phyloP scores from a whole-genome alignment of 1,140 invertebrate genomes.

The Nasonia longicornis region DNA sequence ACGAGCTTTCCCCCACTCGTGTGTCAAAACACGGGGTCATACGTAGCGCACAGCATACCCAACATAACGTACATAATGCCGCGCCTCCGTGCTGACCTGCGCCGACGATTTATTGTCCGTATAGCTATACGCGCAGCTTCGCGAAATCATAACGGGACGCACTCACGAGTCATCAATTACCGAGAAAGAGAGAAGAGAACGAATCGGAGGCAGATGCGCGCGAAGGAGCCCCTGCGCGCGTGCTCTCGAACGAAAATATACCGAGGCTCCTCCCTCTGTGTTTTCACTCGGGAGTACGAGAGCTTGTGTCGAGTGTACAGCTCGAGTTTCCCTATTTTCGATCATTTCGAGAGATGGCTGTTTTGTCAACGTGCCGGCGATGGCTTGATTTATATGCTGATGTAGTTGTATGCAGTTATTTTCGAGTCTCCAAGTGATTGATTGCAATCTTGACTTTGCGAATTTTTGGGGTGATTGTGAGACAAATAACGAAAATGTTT shows the following conservation, averaged over 20 bases:
- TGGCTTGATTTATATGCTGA: constrained; percentile 3
- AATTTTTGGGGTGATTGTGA: too few species aligned
- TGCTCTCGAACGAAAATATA: constrained; percentile 40
- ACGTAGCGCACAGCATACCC: too few species aligned
- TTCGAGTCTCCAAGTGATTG: too few species aligned
- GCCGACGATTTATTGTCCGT: constrained; percentile 13
- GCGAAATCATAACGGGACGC: constrained; percentile 19
- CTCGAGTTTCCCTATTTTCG: background rate
- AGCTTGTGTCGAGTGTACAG: background rate
- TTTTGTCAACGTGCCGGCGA: background rate
- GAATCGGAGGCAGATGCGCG: constrained; percentile 67
- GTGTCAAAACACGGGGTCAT: constrained; percentile 26
- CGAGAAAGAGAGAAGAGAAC: constrained; percentile 50
- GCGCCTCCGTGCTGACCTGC: background rate
- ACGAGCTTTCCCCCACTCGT: background rate
- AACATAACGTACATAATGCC: constrained; percentile 16
- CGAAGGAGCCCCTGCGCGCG: constrained; percentile 41
- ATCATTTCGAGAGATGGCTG: background rate
- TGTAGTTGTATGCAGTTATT: background rate
- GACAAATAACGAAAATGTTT: too few species aligned
- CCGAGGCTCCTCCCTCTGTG: background rate
- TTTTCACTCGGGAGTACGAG: background rate
- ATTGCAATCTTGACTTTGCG: too few species aligned
- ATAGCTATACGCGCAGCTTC: background rate
- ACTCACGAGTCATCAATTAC: constrained; percentile 59